A percentile compares a stretch with the other conserved stretches of the same genome.
These are phyloP conservation scores for Ashinkailepas kermadecensis DNA, from an alignment of 2,888 invertebrate species.

Conservation along the genomic window DNA sequence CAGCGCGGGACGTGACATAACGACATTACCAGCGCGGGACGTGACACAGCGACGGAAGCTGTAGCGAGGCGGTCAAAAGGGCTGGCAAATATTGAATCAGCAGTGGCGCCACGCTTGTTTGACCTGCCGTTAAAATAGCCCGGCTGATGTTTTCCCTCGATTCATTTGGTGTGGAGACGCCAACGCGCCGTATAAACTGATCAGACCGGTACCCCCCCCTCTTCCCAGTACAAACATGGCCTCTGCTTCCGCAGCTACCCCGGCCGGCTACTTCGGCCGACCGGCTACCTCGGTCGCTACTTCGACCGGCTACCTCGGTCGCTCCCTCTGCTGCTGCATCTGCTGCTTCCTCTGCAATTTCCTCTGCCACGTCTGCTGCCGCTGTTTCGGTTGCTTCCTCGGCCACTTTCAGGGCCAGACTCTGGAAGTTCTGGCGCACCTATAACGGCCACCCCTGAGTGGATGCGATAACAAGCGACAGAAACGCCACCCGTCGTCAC, in stretches of 20 bases:
- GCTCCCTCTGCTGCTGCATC: too few relatives aligned
- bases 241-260: not conserved
- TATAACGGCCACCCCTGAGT: not conserved
- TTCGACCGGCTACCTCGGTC: too few relatives aligned
- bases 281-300: too few relatives aligned
- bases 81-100: constrained; percentile 9
- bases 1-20: not conserved
- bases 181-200: not conserved
- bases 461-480: not conserved
- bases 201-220: not conserved
- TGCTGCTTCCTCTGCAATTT: too few relatives aligned
- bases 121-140: too few relatives aligned
- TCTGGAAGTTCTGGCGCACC: too few relatives aligned
- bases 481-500: not conserved
- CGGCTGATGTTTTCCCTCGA: not conserved
- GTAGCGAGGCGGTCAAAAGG: not conserved
- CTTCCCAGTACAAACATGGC: not conserved
- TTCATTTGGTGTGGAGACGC: not conserved
- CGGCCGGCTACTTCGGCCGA: too few relatives aligned
- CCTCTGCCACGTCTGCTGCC: too few relatives aligned
- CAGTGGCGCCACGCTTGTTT: not conserved
- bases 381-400: too few relatives aligned
- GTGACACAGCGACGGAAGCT: not conserved
- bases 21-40: not conserved
- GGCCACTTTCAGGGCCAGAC: too few relatives aligned